phyloP scores from a whole-genome alignment of 2,797 vertebrate genomes.

The Discoglossus pictus region DNA sequence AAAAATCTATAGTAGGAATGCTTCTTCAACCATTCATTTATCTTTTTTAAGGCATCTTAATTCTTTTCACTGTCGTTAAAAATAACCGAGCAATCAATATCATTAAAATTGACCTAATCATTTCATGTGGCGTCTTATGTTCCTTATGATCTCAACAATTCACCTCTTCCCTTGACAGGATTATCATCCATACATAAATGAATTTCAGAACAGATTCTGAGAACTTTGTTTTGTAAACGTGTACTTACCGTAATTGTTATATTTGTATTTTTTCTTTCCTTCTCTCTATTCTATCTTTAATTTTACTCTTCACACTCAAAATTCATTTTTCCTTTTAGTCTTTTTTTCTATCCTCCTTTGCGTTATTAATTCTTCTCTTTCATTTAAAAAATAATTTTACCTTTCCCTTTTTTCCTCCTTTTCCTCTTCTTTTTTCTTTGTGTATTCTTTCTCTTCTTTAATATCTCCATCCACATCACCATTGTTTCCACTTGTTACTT shows the following conservation, averaged over 20 bases:
- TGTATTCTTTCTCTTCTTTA: not conserved
- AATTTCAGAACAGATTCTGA: not conserved
- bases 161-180: conserved; percentile 10
- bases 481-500: not conserved
- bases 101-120: too few species aligned
- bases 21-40: too few species aligned
- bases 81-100: too few species aligned
- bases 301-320: too few species aligned
- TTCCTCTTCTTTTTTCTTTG: not conserved
- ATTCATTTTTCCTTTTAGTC: conserved; percentile 41
- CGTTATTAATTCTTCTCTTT: conserved; percentile 11
- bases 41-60: too few species aligned
- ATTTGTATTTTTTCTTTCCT: not conserved
- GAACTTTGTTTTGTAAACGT: not conserved
- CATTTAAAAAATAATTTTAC: not conserved
- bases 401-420: not conserved
- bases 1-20: too few species aligned
- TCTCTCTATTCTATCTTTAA: too few species aligned
- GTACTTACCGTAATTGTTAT: too few species aligned
- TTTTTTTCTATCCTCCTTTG: conserved; percentile 28
- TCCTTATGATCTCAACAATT: conserved; percentile 12
- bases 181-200: conserved; percentile 2
- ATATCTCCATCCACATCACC: not conserved
- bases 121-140: too few species aligned
- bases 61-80: too few species aligned